Percentiles rank a stretch among this genome's conserved stretches.
Evolutionary conservation across 2,113 vertebrate genomes (phyloP).

Genomic region (Ranitomeya variabilis): DNA sequence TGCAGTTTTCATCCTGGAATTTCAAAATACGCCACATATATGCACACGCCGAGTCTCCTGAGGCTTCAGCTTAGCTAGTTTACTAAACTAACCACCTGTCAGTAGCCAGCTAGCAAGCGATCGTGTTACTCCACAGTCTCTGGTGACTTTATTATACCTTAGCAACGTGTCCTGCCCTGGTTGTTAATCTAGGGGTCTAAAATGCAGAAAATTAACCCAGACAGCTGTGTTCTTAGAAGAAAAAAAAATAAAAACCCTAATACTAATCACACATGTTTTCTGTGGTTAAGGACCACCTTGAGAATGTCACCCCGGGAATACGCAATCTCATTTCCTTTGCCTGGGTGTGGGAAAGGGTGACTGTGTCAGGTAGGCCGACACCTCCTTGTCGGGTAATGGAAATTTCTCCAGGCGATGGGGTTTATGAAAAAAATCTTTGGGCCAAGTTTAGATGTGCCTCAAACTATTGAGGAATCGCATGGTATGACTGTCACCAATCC

Average conservation of each 20-base stretch:
- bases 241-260: slow-evolving; percentile 39
- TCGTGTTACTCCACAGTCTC: slow-evolving; percentile 45
- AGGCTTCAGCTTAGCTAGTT: slow-evolving; percentile 40
- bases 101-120: slow-evolving; percentile 53
- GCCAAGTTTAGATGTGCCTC: neutral
- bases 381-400: neutral
- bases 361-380: neutral
- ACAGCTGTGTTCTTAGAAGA: slow-evolving; percentile 48
- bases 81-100: slow-evolving; percentile 53
- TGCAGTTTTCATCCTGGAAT: neutral
- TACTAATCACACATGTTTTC: slow-evolving; percentile 54
- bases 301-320: neutral
- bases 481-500: too few relatives aligned
- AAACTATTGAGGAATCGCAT: too few relatives aligned
- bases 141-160: slow-evolving; percentile 49
- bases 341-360: neutral
- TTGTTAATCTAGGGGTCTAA: slow-evolving; percentile 43
- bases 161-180: slow-evolving; percentile 48
- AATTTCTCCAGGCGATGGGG: neutral
- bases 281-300: neutral
- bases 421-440: neutral
- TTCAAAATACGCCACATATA: neutral
- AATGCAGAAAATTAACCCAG: slow-evolving; percentile 57
- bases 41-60: slow-evolving; percentile 26
- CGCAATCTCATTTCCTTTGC: slow-evolving; percentile 37